These are phyloP conservation scores for Rhimphoctona megacephalus DNA, from an alignment of 2,888 invertebrate species.

Conservation along the genomic window DNA sequence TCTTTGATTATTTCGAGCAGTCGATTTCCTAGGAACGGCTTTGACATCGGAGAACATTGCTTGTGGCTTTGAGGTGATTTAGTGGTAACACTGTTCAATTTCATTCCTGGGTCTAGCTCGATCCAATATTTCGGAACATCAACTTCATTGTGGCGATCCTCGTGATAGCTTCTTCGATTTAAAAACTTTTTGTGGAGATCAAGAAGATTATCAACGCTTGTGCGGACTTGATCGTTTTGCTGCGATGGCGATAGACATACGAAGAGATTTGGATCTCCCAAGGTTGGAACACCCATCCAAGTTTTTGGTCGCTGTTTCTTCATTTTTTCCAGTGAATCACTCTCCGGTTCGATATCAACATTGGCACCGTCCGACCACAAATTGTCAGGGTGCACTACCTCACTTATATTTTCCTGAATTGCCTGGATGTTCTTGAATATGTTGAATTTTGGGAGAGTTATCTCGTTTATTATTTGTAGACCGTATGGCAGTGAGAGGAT, in stretches of 20 bases:
- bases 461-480: slow-evolving; percentile 85
- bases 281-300: slow-evolving; percentile 89
- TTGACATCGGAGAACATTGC: slow-evolving; percentile 17
- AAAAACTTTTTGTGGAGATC: slow-evolving; percentile 90
- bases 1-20: slow-evolving; percentile 80
- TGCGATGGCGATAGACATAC: slow-evolving; percentile 92
- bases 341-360: slow-evolving; percentile 11
- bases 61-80: slow-evolving; percentile 41
- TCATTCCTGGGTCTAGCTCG: slow-evolving; percentile 60
- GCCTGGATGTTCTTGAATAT: slow-evolving; percentile 75
- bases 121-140: slow-evolving; percentile 76
- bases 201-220: slow-evolving; percentile 88
- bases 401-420: slow-evolving; percentile 65
- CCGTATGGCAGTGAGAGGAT: slow-evolving; percentile 90
- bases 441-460: slow-evolving; percentile 76
- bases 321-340: slow-evolving; percentile 51
- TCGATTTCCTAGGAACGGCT: slow-evolving; percentile 70
- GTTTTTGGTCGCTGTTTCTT: slow-evolving; percentile 77
- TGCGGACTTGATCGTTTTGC: slow-evolving; percentile 86
- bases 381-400: background rate
- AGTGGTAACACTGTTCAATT: slow-evolving; percentile 11
- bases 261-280: slow-evolving; percentile 87
- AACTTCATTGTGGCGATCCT: slow-evolving; percentile 76
- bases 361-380: background rate
- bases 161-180: slow-evolving; percentile 88